A percentile compares a stretch with the other conserved stretches of the same genome.
Conservation (phyloP, 2,888 invertebrate genomes). For the Dryobotodes eremita region DNA sequence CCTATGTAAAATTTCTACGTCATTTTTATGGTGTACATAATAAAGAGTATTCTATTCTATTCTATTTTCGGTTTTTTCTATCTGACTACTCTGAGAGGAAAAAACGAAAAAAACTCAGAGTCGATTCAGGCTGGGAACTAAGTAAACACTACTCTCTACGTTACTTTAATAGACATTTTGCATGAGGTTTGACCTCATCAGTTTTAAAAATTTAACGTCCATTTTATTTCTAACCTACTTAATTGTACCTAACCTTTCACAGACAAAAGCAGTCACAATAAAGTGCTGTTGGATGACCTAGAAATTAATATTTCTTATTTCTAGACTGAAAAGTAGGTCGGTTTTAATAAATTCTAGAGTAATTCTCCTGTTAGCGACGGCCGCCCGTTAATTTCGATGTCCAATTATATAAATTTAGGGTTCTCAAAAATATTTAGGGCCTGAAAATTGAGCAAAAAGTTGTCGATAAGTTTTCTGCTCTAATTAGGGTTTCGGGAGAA, state of each 20-base stretch:
- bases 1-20: too few relatives aligned
- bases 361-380: constrained; percentile 36
- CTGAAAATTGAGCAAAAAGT: constrained; percentile 16
- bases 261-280: constrained; percentile 21
- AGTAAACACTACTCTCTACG: neutral
- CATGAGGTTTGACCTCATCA: neutral
- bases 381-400: constrained; percentile 41
- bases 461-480: constrained; percentile 1
- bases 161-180: neutral
- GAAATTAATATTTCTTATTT: constrained; percentile 34
- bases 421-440: constrained; percentile 23
- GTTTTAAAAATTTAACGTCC: neutral
- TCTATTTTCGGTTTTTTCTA: too few relatives aligned
- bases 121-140: too few relatives aligned
- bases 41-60: too few relatives aligned
- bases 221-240: neutral
- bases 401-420: constrained; percentile 50
- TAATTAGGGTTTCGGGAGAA: constrained; percentile 23
- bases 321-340: constrained; percentile 35
- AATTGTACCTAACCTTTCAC: constrained; percentile 5
- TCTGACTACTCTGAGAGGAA: too few relatives aligned
- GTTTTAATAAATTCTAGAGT: constrained; percentile 50
- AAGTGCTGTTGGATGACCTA: neutral
- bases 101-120: too few relatives aligned
- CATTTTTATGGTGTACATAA: too few relatives aligned